These are phyloP conservation scores for Drosophila putrida DNA, from an alignment of 2,888 invertebrate genomes.

Conservation along the genomic window DNA sequence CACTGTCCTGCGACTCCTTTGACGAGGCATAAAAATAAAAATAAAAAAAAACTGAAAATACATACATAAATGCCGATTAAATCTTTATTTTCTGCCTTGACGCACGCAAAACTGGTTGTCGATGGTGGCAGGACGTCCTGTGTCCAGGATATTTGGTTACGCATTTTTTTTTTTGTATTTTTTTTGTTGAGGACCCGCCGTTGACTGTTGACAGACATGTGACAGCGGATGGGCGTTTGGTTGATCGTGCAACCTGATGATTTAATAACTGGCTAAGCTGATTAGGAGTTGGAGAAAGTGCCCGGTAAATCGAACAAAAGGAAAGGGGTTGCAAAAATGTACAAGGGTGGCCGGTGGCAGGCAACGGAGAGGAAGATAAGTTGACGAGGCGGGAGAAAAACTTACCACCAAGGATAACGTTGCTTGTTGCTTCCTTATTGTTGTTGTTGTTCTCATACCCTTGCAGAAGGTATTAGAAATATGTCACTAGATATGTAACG, in stretches of 20 bases:
- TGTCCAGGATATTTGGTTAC: slow-evolving; percentile 52
- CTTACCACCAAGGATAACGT: slow-evolving; percentile 60
- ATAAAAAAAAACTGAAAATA: slow-evolving; percentile 12
- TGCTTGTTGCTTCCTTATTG: slow-evolving; percentile 29
- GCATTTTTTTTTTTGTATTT: too few relatives aligned
- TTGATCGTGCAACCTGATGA: slow-evolving; percentile 76
- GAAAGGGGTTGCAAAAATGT: slow-evolving; percentile 53
- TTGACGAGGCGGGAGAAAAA: not conserved
- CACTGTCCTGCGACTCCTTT: slow-evolving; percentile 6
- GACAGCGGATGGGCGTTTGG: slow-evolving; percentile 48
- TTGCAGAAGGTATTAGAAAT: too few relatives aligned
- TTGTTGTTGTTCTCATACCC: not conserved
- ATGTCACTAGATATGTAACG: too few relatives aligned
- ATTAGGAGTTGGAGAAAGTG: slow-evolving; percentile 42
- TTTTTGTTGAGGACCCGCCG: slow-evolving; percentile 13
- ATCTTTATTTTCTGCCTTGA: slow-evolving; percentile 73
- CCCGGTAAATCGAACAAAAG: not conserved
- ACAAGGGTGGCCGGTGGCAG: slow-evolving; percentile 23
- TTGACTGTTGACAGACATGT: slow-evolving; percentile 74
- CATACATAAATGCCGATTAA: slow-evolving; percentile 72
- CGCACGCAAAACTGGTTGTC: slow-evolving; percentile 52
- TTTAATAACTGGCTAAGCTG: slow-evolving; percentile 70
- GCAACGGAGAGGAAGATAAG: not conserved
- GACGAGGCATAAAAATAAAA: slow-evolving; percentile 38
- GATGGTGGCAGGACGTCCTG: slow-evolving; percentile 4